A percentile compares a stretch with the other conserved stretches of the same genome.
These are phyloP conservation scores for Sterna hirundo DNA, from an alignment of 2,113 vertebrate genomes.

Conservation along the genomic window DNA sequence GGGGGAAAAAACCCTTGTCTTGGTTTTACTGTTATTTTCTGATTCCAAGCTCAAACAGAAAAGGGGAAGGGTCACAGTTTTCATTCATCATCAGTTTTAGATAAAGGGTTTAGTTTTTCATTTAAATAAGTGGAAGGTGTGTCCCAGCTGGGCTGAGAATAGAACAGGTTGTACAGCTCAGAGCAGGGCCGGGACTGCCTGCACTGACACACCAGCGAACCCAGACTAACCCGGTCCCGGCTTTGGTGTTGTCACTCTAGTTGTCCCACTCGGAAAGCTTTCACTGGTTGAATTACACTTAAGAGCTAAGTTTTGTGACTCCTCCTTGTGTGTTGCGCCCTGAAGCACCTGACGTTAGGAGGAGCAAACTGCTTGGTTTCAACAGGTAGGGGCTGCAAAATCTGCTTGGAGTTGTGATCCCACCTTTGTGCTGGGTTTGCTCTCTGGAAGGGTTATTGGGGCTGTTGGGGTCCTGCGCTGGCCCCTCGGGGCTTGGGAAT, in stretches of 20 bases:
- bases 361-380: neutral
- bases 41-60: neutral
- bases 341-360: neutral
- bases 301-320: neutral
- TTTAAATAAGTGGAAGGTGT: neutral
- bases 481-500: neutral
- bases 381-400: neutral
- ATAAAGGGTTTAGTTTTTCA: neutral
- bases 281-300: neutral
- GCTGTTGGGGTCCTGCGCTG: neutral
- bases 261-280: neutral
- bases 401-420: neutral
- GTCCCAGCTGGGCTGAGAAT: neutral
- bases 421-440: fast-evolving
- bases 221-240: neutral
- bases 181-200: neutral
- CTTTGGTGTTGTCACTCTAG: neutral
- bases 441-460: neutral
- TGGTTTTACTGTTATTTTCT: neutral
- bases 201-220: neutral
- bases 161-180: neutral
- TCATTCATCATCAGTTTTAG: neutral
- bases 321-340: neutral
- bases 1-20: neutral
- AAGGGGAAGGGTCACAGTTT: neutral